Evolutionary conservation across 2,888 invertebrate species (phyloP).

Genomic region (Dasysyrphus tricinctus): DNA sequence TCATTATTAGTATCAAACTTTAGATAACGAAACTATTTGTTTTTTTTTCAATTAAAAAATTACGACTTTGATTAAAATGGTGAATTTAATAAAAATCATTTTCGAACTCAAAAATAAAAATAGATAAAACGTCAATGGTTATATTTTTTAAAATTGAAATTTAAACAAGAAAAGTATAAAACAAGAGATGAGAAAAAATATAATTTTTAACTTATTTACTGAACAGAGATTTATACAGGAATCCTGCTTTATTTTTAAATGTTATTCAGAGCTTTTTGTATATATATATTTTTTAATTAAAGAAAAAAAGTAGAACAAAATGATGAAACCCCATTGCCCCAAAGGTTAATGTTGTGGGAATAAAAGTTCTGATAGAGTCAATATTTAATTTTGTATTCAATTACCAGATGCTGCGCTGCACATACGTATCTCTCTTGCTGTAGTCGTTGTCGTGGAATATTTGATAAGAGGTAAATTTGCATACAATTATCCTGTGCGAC

Average conservation of each 20-base stretch:
- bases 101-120: too few relatives aligned
- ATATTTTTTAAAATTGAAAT: too few relatives aligned
- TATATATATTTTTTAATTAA: background rate
- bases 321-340: background rate
- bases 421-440: conserved; percentile 12
- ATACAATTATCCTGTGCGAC: conserved; percentile 16
- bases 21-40: too few relatives aligned
- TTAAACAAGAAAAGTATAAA: background rate
- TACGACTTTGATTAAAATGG: too few relatives aligned
- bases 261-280: conserved; percentile 8
- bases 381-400: conserved; percentile 59
- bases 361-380: conserved; percentile 31
- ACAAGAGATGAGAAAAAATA: background rate
- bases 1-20: too few relatives aligned
- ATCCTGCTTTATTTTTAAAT: background rate
- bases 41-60: too few relatives aligned
- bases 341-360: conserved; percentile 19
- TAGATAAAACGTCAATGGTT: too few relatives aligned
- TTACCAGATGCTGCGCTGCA: conserved; percentile 44
- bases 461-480: conserved; percentile 36
- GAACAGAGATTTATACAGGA: background rate
- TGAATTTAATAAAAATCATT: too few relatives aligned
- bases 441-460: conserved; percentile 32
- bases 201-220: background rate
- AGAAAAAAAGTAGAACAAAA: background rate